Base-by-base conservation (phyloP, 2,113 vertebrate species). In the Anguilla rostrata region DNA sequence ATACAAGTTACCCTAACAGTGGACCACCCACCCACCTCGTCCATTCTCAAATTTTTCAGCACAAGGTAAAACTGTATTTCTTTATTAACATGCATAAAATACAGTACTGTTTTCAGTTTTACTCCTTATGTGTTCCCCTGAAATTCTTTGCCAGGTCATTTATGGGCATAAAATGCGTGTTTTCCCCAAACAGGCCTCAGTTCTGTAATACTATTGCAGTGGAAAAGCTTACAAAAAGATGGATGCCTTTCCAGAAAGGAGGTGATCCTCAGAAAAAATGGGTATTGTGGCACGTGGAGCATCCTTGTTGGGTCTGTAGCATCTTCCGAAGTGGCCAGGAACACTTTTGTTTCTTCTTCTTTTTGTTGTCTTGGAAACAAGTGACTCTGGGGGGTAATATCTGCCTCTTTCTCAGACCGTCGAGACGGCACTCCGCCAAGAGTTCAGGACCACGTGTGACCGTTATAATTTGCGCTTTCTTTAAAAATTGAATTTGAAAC, bases 11-110 rank as follows among this genome's bases (percentile, higher is more conserved):
- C 95, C 95, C 96, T 96, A 89, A 95, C 96, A 95, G 94, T 94
- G 95, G 95, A 95, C 95, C 94, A 88, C 81, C 60, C 84, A 80
- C 88, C 86, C 87, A 80, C 78, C 87, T 86, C 34, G 34, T 34
- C 34, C 86, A 96, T 95, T 94, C 95, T 84, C 66, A 86, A 85
- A 95, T 96, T 94, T 96, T 96, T 96, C 95, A 96, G 96, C 97
- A 96, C 96, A 96, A 97, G 96, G 96, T 95, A 34, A 95, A 95
- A 97, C 96, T 95, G 97, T 95, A 96, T 96, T 94, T 94, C 94
- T 96, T 96, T 96, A 96, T 97, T 95, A 97, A 97, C 98, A 99
- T 99, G 97, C 97, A 98, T 97, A 96, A 97, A 96, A 91, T 96
- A 91, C 95, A 96, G 96, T 94, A 96, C 94, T 87, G 79, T 95